A percentile compares a stretch with the other conserved stretches of the same genome.
Evolutionary conservation across 2,888 invertebrate genomes (phyloP).

Genomic region (Gibbula magus): DNA sequence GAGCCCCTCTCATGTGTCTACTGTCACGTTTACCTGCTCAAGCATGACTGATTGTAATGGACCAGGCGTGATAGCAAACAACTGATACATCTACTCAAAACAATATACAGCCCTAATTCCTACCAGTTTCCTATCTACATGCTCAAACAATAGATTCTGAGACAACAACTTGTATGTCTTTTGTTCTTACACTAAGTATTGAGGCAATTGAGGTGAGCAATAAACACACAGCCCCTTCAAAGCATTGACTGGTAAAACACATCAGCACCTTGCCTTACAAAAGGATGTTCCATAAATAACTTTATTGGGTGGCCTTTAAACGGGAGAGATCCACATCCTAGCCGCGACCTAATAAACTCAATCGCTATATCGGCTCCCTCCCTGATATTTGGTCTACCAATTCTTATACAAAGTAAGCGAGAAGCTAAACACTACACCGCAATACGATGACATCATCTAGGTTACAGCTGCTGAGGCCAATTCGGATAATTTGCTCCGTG

Average conservation of each 20-base stretch:
- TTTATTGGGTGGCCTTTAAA: conserved; percentile 25
- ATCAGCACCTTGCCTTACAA: conserved; percentile 20
- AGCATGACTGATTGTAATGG: conserved; percentile 23
- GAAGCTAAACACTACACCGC: conserved; percentile 25
- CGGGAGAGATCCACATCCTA: background rate
- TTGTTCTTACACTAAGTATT: conserved; percentile 12
- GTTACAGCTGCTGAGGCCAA: conserved; percentile 22
- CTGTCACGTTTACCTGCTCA: conserved; percentile 23
- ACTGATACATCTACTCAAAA: conserved; percentile 17
- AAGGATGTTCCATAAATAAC: conserved; percentile 25
- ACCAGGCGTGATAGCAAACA: conserved; percentile 19
- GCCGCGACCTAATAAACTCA: conserved; percentile 14
- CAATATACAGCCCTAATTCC: conserved; percentile 17
- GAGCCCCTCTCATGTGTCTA: background rate
- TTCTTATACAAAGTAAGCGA: conserved; percentile 21
- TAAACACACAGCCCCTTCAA: conserved; percentile 16
- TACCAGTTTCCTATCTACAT: conserved; percentile 19
- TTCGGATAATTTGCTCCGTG: conserved; percentile 20
- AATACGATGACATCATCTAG: conserved; percentile 25
- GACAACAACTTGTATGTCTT: background rate
- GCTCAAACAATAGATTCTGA: conserved; percentile 1
- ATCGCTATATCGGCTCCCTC: background rate
- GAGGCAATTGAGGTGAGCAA: conserved; percentile 3
- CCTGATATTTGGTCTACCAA: conserved; percentile 25
- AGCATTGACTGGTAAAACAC: conserved; percentile 23